Conservation (phyloP, 2,888 invertebrate species). For the Tenthredo distinguenda region DNA sequence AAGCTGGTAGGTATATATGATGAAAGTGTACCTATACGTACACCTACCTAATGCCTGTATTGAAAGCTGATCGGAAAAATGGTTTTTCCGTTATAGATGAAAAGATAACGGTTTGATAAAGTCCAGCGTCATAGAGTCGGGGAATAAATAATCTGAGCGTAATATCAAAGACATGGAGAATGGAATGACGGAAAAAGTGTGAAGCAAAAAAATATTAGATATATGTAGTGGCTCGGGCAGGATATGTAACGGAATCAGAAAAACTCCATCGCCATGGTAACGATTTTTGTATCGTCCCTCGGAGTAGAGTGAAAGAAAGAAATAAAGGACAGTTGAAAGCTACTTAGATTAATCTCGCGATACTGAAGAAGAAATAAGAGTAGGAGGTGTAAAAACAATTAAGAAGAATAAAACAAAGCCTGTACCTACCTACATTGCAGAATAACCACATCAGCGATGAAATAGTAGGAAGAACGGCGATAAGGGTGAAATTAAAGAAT, state of each 20-base stretch:
- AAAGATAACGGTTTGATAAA: slow-evolving; percentile 4
- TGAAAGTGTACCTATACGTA: neutral
- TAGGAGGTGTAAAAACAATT: slow-evolving; percentile 15
- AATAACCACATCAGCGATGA: neutral
- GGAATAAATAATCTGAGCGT: slow-evolving; percentile 8
- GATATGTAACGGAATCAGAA: slow-evolving; percentile 9
- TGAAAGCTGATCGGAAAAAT: neutral
- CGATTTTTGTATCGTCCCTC: slow-evolving; percentile 34
- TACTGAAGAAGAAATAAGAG: neutral
- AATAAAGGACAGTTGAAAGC: slow-evolving; percentile 8
- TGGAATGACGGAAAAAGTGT: slow-evolving; percentile 1
- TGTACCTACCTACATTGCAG: neutral
- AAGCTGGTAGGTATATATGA: neutral
- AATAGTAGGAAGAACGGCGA: neutral
- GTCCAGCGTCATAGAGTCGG: neutral
- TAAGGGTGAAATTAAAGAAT: slow-evolving; percentile 28
- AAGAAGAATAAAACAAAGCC: slow-evolving; percentile 31
- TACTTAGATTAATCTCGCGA: slow-evolving; percentile 44
- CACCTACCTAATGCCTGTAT: neutral
- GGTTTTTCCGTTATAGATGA: neutral
- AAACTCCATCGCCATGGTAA: slow-evolving; percentile 25
- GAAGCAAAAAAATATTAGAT: neutral
- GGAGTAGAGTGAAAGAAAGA: neutral
- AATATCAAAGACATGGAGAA: slow-evolving; percentile 21
- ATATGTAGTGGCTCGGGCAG: neutral